Evolutionary conservation across 2,113 vertebrate genomes (phyloP).

Genomic region (Hemichromis elongatus): DNA sequence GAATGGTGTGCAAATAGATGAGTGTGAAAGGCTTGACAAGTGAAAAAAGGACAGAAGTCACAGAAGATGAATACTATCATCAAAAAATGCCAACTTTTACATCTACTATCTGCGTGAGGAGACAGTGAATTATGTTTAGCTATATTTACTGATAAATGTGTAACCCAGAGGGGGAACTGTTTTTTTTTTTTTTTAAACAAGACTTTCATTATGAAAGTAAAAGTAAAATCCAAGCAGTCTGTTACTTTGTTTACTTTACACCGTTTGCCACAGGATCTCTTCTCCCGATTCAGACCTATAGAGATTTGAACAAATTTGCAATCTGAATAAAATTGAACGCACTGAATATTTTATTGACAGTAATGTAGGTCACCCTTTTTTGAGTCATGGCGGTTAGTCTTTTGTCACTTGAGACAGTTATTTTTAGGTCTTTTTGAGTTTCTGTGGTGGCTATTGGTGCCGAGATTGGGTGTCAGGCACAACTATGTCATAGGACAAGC

Average conservation of each 20-base stretch:
- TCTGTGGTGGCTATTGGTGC: conserved; percentile 65
- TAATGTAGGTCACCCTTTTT: conserved; percentile 59
- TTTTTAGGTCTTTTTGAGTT: conserved; percentile 75
- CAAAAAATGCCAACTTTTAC: not conserved
- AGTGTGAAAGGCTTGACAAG: not conserved
- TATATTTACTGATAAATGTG: not conserved
- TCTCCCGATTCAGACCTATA: not conserved
- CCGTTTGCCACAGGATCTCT: not conserved
- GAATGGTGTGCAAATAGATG: conserved; percentile 16
- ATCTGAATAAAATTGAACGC: not conserved
- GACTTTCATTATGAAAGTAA: not conserved
- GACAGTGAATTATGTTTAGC: not conserved
- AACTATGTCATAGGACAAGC: conserved; percentile 64
- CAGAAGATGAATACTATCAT: not conserved
- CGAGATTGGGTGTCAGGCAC: conserved; percentile 70
- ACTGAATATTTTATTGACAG: conserved; percentile 24
- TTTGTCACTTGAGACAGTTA: conserved; percentile 78
- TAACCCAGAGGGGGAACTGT: not conserved
- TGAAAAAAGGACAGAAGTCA: not conserved
- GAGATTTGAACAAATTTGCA: not conserved
- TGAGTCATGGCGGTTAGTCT: conserved; percentile 59
- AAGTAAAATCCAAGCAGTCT: not conserved
- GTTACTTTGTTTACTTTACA: not conserved
- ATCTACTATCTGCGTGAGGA: not conserved
- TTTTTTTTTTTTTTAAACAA: not conserved